Conservation (phyloP, 1,140 invertebrate species). For the Theocolax elegans region DNA sequence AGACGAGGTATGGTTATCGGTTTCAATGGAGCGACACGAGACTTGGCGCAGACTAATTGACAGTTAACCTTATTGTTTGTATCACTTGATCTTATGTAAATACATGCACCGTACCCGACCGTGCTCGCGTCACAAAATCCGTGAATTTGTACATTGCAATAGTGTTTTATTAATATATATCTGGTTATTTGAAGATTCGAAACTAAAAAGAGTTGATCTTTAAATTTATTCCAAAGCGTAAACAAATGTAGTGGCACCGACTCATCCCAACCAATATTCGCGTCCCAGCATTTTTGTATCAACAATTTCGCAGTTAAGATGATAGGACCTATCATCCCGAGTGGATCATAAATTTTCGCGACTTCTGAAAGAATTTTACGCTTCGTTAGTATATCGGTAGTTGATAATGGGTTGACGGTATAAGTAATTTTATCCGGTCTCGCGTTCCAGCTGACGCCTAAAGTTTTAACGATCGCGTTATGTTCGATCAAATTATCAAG, state of each 20-base stretch:
- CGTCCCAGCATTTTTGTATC: conserved; percentile 2
- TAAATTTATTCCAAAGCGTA: too few relatives aligned
- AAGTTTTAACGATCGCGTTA: too few relatives aligned
- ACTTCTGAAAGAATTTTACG: too few relatives aligned
- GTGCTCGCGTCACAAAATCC: conserved; percentile 29
- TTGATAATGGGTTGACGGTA: too few relatives aligned
- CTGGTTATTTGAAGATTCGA: not conserved
- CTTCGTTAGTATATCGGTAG: too few relatives aligned
- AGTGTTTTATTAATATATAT: not conserved
- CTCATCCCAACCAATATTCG: conserved; percentile 21
- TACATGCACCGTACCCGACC: conserved; percentile 30
- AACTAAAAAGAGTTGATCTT: not conserved
- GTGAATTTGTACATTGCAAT: conserved; percentile 3
- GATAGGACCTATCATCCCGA: conserved; percentile 53
- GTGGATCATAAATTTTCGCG: conserved; percentile 52
- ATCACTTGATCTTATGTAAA: conserved; percentile 8
- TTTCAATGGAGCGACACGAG: conserved; percentile 12
- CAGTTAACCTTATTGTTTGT: not conserved
- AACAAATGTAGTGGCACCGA: not conserved
- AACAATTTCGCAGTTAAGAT: conserved; percentile 55
- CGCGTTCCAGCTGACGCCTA: too few relatives aligned
- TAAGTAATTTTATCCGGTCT: too few relatives aligned
- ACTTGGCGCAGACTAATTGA: not conserved
- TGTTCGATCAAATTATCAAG: too few relatives aligned
- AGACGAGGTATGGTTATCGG: not conserved